These are phyloP conservation scores for Baccha elongata DNA, from an alignment of 2,888 invertebrate species.

Conservation along the genomic window DNA sequence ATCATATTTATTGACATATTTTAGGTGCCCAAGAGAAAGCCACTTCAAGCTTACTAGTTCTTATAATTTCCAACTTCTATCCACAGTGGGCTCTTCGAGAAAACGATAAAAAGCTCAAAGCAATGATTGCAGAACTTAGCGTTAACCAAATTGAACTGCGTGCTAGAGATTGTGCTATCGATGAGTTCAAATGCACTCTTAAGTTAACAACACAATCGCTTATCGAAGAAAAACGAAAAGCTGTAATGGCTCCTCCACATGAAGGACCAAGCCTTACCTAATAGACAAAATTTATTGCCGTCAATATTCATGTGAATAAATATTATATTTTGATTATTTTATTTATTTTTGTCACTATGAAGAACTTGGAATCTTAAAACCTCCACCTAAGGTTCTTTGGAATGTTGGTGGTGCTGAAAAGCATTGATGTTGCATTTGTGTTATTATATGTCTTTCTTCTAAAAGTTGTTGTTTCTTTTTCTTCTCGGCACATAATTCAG, in stretches of 20 bases:
- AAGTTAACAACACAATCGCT: slow-evolving; percentile 71
- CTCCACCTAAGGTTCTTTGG: slow-evolving; percentile 79
- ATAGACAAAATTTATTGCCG: too few species aligned
- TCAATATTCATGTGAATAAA: background rate
- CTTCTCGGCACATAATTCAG: slow-evolving; percentile 79
- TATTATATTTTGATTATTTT: slow-evolving; percentile 3
- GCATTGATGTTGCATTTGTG: slow-evolving; percentile 81
- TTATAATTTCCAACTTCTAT: too few species aligned
- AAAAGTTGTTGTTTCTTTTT: slow-evolving; percentile 79
- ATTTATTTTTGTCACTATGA: background rate
- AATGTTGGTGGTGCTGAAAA: slow-evolving; percentile 80
- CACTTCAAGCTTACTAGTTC: too few species aligned
- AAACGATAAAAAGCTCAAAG: slow-evolving; percentile 78
- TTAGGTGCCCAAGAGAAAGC: too few species aligned
- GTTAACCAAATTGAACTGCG: slow-evolving; percentile 80
- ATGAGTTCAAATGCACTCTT: slow-evolving; percentile 76
- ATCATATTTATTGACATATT: too few species aligned
- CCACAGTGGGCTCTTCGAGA: slow-evolving; percentile 76
- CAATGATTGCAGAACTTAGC: slow-evolving; percentile 79
- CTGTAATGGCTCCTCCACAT: background rate
- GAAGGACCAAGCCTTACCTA: too few species aligned
- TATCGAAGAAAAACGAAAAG: slow-evolving; percentile 49
- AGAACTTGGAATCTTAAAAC: slow-evolving; percentile 77
- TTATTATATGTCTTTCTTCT: slow-evolving; percentile 80
- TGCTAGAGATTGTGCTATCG: slow-evolving; percentile 78